A percentile compares a stretch with the other conserved stretches of the same genome.
These are phyloP conservation scores for Aspiorhynchus laticeps DNA, from an alignment of 2,113 vertebrate species.

Conservation along the genomic window DNA sequence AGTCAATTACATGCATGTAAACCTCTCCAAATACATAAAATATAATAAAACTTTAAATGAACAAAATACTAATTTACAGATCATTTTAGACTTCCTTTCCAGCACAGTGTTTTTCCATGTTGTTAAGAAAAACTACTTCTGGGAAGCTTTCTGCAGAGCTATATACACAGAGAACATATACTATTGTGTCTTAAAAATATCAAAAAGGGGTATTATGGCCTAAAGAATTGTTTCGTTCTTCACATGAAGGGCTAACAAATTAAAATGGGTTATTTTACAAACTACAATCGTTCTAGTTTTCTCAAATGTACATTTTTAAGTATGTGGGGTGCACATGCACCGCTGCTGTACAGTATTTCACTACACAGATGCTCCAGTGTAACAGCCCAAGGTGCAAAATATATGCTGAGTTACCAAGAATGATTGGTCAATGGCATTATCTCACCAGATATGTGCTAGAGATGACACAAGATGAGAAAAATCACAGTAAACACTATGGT, in stretches of 20 bases:
- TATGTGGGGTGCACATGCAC: not conserved
- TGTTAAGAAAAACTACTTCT: not conserved
- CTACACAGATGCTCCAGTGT: not conserved
- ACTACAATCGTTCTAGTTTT: conserved; percentile 2
- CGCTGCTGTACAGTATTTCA: conserved; percentile 2
- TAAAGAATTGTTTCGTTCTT: not conserved
- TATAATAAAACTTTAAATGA: not conserved
- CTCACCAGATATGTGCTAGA: not conserved
- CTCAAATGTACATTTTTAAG: conserved; percentile 12
- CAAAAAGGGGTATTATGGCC: not conserved
- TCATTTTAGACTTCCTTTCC: not conserved
- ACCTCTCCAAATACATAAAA: conserved; percentile 5
- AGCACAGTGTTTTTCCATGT: conserved; percentile 26
- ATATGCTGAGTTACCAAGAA: not conserved
- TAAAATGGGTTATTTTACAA: not conserved
- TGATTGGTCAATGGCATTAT: not conserved
- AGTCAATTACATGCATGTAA: not conserved
- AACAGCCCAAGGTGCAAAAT: not conserved
- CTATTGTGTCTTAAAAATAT: not conserved
- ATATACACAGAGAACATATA: conserved; percentile 7
- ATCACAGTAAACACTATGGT: conserved; percentile 6
- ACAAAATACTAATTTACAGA: not conserved
- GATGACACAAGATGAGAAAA: not conserved
- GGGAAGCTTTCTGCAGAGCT: not conserved
- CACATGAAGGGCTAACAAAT: not conserved